These are phyloP conservation scores for Anas bernieri DNA, from an alignment of 2,797 vertebrate species.

Conservation along the genomic window DNA sequence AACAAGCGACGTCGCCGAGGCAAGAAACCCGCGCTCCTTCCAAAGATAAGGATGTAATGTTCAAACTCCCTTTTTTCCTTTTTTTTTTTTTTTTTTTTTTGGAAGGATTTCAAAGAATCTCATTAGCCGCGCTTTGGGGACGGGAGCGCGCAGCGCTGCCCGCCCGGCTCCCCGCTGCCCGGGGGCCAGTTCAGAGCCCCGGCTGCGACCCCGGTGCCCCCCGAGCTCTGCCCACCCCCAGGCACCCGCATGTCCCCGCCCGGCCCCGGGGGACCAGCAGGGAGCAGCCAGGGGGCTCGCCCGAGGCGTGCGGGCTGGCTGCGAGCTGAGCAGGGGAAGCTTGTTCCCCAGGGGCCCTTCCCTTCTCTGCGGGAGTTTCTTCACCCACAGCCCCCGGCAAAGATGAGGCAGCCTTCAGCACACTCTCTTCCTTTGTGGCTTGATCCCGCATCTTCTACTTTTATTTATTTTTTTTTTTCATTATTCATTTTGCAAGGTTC, in stretches of 20 bases:
- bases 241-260: too few relatives aligned
- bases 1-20: slow-evolving; percentile 51
- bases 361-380: background rate
- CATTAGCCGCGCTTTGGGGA: background rate
- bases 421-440: fast-evolving
- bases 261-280: background rate
- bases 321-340: background rate
- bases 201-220: background rate
- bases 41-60: slow-evolving; percentile 69
- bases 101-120: slow-evolving; percentile 49
- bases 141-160: background rate
- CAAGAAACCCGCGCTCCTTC: slow-evolving; percentile 61
- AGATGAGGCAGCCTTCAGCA: background rate
- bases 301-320: background rate
- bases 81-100: too few relatives aligned
- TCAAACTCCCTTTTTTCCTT: slow-evolving; percentile 30
- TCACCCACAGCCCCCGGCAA: background rate
- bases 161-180: background rate
- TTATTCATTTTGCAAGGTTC: background rate
- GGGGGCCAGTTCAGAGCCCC: background rate
- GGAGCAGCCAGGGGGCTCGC: background rate
- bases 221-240: background rate
- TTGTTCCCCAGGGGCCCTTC: background rate
- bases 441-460: background rate
- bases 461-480: background rate